These are phyloP conservation scores for Promerops cafer DNA, from an alignment of 2,113 vertebrate genomes.

Conservation along the genomic window DNA sequence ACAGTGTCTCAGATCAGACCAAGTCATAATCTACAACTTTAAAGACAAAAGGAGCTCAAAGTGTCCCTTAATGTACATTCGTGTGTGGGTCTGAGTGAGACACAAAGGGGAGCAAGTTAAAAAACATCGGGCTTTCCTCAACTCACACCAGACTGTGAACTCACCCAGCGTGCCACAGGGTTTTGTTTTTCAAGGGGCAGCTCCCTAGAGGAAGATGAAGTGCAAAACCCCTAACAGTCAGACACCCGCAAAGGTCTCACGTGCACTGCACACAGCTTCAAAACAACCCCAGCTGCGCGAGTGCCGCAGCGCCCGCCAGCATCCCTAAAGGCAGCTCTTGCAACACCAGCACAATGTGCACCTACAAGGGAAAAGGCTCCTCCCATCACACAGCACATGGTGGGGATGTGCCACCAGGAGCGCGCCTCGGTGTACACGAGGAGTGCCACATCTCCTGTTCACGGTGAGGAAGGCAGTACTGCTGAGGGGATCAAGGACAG, in stretches of 20 bases:
- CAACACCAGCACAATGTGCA: accelerated
- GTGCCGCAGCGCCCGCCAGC: neutral
- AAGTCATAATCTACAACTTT: neutral
- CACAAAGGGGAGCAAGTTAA: neutral
- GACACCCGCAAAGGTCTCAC: neutral
- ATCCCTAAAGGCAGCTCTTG: neutral
- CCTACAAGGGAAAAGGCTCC: neutral
- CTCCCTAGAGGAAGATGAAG: neutral
- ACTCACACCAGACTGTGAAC: neutral
- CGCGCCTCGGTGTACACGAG: accelerated
- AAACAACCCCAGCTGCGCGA: neutral
- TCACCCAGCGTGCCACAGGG: accelerated
- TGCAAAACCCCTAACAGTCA: neutral
- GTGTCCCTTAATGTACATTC: neutral
- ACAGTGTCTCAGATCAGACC: neutral
- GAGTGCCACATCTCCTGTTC: neutral
- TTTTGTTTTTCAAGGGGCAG: neutral
- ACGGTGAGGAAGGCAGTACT: accelerated
- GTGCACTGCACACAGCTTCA: neutral
- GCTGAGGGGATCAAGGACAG: neutral
- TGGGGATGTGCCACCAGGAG: neutral
- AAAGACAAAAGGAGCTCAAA: neutral
- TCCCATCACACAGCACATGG: accelerated
- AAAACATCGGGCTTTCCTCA: neutral
- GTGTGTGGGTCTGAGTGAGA: neutral